Conservation (phyloP, 1,140 invertebrate species). For the Drosophila nannoptera region DNA sequence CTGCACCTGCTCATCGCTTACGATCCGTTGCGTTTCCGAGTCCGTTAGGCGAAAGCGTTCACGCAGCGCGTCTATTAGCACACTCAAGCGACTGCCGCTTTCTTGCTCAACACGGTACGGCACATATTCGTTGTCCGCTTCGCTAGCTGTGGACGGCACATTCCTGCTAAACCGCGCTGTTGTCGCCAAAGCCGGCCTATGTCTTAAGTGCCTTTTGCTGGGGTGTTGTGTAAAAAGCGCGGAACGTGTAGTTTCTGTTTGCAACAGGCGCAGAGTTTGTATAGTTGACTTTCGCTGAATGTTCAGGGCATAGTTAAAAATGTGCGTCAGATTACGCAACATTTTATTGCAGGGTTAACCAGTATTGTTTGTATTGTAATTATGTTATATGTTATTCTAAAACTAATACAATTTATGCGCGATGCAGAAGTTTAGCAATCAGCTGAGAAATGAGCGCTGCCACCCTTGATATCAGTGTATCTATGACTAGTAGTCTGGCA, state of each 20-base stretch:
- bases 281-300: constrained; percentile 24
- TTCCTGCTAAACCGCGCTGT: constrained; percentile 21
- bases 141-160: constrained; percentile 19
- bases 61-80: constrained; percentile 39
- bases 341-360: constrained; percentile 24
- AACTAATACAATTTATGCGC: constrained; percentile 38
- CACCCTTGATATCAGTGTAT: background rate
- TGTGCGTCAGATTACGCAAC: constrained; percentile 51
- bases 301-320: constrained; percentile 36
- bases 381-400: background rate
- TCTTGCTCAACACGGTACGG: constrained; percentile 54
- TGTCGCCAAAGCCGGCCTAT: constrained; percentile 16
- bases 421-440: constrained; percentile 4
- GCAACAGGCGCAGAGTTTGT: background rate
- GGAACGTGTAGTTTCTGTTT: constrained; percentile 5
- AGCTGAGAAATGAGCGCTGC: constrained; percentile 22
- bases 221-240: constrained; percentile 54
- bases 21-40: constrained; percentile 44
- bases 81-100: constrained; percentile 19
- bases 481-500: background rate
- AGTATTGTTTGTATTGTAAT: background rate
- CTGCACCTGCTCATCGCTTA: constrained; percentile 55
- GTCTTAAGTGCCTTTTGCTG: constrained; percentile 2
- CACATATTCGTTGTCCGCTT: constrained; percentile 59
- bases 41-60: constrained; percentile 55